A percentile compares a stretch with the other conserved stretches of the same genome.
phyloP scores from a whole-genome alignment of 2,888 invertebrate genomes.

The Lapara coniferarum region DNA sequence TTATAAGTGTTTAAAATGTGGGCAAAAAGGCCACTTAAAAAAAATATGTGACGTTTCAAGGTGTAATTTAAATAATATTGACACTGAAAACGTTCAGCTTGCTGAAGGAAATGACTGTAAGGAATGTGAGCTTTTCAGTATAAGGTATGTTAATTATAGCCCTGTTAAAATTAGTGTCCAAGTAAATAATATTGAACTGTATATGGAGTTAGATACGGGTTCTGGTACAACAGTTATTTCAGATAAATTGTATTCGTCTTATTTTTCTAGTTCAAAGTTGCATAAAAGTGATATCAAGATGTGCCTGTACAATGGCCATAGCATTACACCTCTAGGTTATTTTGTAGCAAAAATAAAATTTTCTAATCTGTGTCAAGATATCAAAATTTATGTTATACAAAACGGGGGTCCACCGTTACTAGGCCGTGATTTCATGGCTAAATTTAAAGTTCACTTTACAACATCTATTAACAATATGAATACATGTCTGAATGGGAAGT shows the following conservation, averaged over 20 bases:
- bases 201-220: background rate
- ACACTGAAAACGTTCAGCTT: no score
- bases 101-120: no score
- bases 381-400: conserved; percentile 19
- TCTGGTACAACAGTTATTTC: background rate
- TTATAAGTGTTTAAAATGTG: no score
- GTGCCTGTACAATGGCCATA: conserved; percentile 27
- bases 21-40: no score
- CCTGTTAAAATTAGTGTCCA: no score
- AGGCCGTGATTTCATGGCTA: conserved; percentile 28
- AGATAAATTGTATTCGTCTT: background rate
- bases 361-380: background rate
- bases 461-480: no score
- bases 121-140: no score
- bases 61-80: no score
- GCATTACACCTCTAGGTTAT: conserved; percentile 22
- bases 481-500: no score
- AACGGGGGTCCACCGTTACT: conserved; percentile 26
- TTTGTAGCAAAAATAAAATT: conserved; percentile 16
- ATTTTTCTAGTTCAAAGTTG: background rate
- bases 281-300: conserved; percentile 13
- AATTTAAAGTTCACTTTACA: no score
- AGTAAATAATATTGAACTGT: background rate
- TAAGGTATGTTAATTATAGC: no score
- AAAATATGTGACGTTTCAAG: no score